Base-by-base conservation (phyloP, 2,888 invertebrate genomes). In the Dyspetes luteomarginatus region DNA sequence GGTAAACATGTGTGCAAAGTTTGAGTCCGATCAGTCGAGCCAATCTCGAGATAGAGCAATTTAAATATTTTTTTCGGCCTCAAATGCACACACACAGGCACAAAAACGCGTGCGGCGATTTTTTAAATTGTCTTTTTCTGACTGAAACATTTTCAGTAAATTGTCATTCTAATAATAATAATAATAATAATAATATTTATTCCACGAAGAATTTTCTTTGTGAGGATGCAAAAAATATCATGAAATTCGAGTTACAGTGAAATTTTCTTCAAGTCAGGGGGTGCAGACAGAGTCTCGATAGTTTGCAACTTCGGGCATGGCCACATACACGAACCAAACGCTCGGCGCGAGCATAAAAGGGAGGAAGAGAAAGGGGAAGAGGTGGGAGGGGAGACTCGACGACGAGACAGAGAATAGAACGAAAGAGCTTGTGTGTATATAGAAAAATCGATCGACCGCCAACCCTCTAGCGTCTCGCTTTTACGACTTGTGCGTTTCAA, bases 401-500 rank as follows among this genome's bases (percentile, higher is more conserved):
- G 50, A 50, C 50, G 22, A 52, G 50, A 50, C 50, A 50, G 48
- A 48, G 48, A 71, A 60, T 36, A 48, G 71, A 48, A 67, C 65
- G 64, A 55, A 71, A 72, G 75, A 56, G 60, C 73, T 48, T 17
- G 48, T 19, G 17, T 48, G 17, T 48, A 17, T 65, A 68, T 62
- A 69, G 71, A 72, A 36, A n/a, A 67, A 81, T 80, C 82, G 82
- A 82, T 82, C 82, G 82, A 69, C 43, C 65, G 55, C 45, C 28
- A 67, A 28, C 24, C 60, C 41, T 68, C 68, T 56, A 26, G 36
- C 68, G 48, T 48, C 48, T 48, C 48, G 65, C 48, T 67, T 65
- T 58, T 48, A 45, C 58, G 45, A 45, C 17, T 48, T 17, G 56
- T 48, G 22, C 36, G 12, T 36, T 56, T 48, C 48, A 12, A 7